Evolutionary conservation across 1,140 invertebrate genomes (phyloP).

Genomic region (Bombus superbus): DNA sequence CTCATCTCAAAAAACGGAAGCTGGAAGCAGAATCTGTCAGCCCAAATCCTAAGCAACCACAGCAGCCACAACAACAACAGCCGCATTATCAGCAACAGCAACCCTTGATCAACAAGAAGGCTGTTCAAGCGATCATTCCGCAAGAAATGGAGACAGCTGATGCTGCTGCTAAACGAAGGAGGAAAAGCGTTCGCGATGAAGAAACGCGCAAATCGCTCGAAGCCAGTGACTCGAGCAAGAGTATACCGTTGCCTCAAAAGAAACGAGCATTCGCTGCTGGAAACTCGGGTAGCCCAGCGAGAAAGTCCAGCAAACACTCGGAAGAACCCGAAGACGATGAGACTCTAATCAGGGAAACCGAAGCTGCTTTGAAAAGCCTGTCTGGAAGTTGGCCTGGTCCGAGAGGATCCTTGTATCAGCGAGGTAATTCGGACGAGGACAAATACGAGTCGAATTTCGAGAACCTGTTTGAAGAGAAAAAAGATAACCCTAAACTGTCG

Average conservation of each 20-base stretch:
- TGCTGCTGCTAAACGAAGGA: slow-evolving; percentile 80
- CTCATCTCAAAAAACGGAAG: slow-evolving; percentile 85
- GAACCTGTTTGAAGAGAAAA: slow-evolving; percentile 93
- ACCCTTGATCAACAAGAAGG: slow-evolving; percentile 64
- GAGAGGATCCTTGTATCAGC: slow-evolving; percentile 85
- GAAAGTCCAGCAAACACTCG: slow-evolving; percentile 81
- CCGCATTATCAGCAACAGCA: slow-evolving; percentile 55
- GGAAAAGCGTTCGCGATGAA: slow-evolving; percentile 81
- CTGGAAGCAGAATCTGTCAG: slow-evolving; percentile 81
- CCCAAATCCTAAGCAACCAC: slow-evolving; percentile 77
- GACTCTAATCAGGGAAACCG: slow-evolving; percentile 92
- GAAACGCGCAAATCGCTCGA: slow-evolving; percentile 79
- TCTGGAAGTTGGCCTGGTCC: slow-evolving; percentile 91
- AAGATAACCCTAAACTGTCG: slow-evolving; percentile 85
- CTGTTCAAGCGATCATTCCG: slow-evolving; percentile 63
- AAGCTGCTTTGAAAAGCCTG: slow-evolving; percentile 91
- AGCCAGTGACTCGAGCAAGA: slow-evolving; percentile 70
- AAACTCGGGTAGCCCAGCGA: slow-evolving; percentile 82
- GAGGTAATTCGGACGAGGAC: slow-evolving; percentile 88
- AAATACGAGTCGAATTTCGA: slow-evolving; percentile 89
- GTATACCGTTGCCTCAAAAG: slow-evolving; percentile 84
- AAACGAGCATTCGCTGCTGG: slow-evolving; percentile 83
- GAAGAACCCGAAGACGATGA: slow-evolving; percentile 88
- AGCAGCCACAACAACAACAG: slow-evolving; percentile 57
- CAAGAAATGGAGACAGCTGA: slow-evolving; percentile 81